These are phyloP conservation scores for Rugalucina vietnamica DNA, from an alignment of 2,888 invertebrate species.

Conservation along the genomic window DNA sequence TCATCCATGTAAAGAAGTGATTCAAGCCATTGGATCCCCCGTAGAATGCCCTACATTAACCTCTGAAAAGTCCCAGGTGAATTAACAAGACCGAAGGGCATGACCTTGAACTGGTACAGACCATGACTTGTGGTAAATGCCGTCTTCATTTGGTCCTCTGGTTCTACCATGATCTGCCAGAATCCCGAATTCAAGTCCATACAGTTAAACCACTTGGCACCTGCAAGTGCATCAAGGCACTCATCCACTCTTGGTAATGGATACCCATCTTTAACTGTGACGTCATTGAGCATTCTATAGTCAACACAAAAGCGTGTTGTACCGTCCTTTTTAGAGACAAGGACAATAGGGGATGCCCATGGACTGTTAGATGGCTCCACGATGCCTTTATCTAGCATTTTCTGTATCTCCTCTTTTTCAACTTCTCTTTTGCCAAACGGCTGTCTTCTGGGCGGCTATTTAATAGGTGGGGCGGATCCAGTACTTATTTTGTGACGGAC, in stretches of 20 bases:
- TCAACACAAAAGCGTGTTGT: slow-evolving; percentile 46
- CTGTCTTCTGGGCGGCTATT: slow-evolving; percentile 38
- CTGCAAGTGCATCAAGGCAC: slow-evolving; percentile 49
- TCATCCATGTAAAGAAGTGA: slow-evolving; percentile 30
- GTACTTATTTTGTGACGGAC: slow-evolving; percentile 45
- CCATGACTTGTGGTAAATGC: slow-evolving; percentile 46
- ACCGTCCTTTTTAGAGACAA: slow-evolving; percentile 51
- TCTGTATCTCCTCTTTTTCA: slow-evolving; percentile 35
- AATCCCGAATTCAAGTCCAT: slow-evolving; percentile 58
- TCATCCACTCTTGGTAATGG: slow-evolving; percentile 55
- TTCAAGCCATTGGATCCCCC: slow-evolving; percentile 33
- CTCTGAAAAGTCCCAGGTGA: slow-evolving; percentile 62
- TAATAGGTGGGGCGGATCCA: slow-evolving; percentile 28
- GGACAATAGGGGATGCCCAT: slow-evolving; percentile 54
- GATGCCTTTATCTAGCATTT: slow-evolving; percentile 40
- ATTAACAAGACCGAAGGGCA: slow-evolving; percentile 56
- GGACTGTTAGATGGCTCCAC: slow-evolving; percentile 54
- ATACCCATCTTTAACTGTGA: slow-evolving; percentile 48
- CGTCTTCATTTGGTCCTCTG: slow-evolving; percentile 48
- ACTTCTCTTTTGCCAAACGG: slow-evolving; percentile 33
- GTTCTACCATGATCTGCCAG: slow-evolving; percentile 51
- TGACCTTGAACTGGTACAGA: slow-evolving; percentile 46
- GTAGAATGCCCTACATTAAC: slow-evolving; percentile 54
- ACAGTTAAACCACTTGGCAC: slow-evolving; percentile 45
- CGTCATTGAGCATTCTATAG: slow-evolving; percentile 40